Evolutionary conservation across 2,113 vertebrate genomes (phyloP), one percentile per base, ranked within the genome.

Genomic region (Malurus melanocephalus): DNA sequence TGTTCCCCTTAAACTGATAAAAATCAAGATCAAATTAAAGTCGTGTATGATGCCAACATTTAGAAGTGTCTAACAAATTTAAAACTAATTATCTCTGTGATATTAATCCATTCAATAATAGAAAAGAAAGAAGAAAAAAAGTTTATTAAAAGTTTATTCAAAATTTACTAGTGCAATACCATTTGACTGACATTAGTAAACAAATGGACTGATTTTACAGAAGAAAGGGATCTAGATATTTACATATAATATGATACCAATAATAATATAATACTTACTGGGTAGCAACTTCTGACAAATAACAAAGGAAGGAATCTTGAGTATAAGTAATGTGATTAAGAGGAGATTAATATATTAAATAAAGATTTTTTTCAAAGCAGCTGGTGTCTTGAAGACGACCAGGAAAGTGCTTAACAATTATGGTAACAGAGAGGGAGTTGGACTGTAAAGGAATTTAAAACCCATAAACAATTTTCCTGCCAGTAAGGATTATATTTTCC

Each of bases 401-500:
- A 87, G 38, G 57, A 85, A 90, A 76, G 24, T 10, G 2, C 30
- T 72, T 69, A 51, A 32, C 0, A 1, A 45, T 84, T 59, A 64
- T 19, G 16, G 45, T 69, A 90, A 87, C 61, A 69, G 74, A 78
- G 59, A 84, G 0, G 3, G 80, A 90, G 30, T 46, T 78, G 56
- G 71, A 74, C 53, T 73, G 45, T 40, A 91, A 88, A 56, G 43
- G 61, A 87, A 78, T 78, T 78, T 78, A 85, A 82, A 87, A 66
- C 15, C 35, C 33, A 30, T 64, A 72, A 91, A 74, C 21, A 80
- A 53, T 91, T 88, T 87, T 66, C 51, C 64, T 93, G 81, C 24
- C 92, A 82, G 68, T 85, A 82, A 82, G 71, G 52, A 83, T 93
- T 93, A 48, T 32, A 61, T 82, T 95, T 93, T 94, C 69, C 52